These are phyloP conservation scores for Mycalesis mineus DNA, from an alignment of 2,888 invertebrate species.

Conservation along the genomic window DNA sequence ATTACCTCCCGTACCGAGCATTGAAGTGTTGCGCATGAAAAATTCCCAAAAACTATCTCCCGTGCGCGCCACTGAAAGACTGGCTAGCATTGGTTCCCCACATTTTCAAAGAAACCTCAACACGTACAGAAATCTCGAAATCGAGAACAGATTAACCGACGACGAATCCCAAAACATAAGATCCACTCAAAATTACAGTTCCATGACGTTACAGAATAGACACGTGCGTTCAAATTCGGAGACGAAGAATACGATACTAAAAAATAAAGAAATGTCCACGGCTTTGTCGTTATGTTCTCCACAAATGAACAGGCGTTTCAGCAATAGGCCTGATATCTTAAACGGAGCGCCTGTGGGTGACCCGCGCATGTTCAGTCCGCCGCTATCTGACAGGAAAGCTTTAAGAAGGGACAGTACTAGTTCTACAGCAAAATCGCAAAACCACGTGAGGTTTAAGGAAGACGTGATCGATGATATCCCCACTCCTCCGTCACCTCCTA, in stretches of 20 bases:
- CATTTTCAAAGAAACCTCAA: conserved; percentile 80
- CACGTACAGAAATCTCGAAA: conserved; percentile 78
- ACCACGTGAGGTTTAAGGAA: conserved; percentile 71
- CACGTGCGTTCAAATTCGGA: conserved; percentile 71
- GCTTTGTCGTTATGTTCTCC: conserved; percentile 75
- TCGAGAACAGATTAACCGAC: conserved; percentile 58
- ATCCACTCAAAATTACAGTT: conserved; percentile 57
- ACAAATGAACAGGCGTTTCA: conserved; percentile 73
- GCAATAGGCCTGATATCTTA: conserved; percentile 62
- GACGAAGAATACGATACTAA: conserved; percentile 68
- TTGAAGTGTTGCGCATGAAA: conserved; percentile 79
- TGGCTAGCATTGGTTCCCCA: conserved; percentile 81
- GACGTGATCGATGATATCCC: conserved; percentile 67
- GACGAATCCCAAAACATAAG: conserved; percentile 52
- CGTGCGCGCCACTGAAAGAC: conserved; percentile 67
- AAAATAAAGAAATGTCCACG: conserved; percentile 66
- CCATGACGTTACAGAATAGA: conserved; percentile 64
- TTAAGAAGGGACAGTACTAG: conserved; percentile 54
- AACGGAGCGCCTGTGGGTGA: conserved; percentile 65
- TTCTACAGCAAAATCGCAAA: conserved; percentile 59
- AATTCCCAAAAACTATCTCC: conserved; percentile 64
- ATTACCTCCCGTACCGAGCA: conserved; percentile 82
- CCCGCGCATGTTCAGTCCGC: conserved; percentile 59
- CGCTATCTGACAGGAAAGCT: conserved; percentile 53
- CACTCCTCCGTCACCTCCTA: conserved; percentile 69